These are phyloP conservation scores for Eulithis testata DNA, from an alignment of 2,888 invertebrate genomes.

Conservation along the genomic window DNA sequence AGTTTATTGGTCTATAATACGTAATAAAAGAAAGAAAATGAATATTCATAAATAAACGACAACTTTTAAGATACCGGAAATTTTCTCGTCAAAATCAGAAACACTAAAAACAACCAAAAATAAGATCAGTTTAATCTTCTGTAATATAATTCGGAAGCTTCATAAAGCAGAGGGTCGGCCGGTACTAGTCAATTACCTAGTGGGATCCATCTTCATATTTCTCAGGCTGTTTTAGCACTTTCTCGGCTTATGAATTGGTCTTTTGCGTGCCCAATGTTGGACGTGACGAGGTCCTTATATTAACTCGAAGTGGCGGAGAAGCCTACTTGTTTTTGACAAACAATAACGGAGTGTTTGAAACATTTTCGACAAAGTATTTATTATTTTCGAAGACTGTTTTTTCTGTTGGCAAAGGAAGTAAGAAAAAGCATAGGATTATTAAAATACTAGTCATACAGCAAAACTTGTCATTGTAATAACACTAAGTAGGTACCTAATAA, in stretches of 20 bases:
- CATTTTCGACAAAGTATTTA: background rate
- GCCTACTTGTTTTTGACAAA: conserved; percentile 7
- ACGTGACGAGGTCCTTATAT: conserved; percentile 60
- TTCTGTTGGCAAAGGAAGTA: no score
- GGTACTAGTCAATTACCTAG: conserved; percentile 62
- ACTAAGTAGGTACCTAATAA: no score
- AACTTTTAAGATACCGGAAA: background rate
- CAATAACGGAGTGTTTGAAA: background rate
- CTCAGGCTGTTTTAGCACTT: conserved; percentile 56
- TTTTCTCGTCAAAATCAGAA: background rate
- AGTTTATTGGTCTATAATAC: no score
- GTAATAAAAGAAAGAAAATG: no score
- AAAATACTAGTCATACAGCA: no score
- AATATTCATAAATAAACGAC: no score
- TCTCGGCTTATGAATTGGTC: conserved; percentile 71
- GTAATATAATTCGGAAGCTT: conserved; percentile 26
- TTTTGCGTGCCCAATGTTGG: conserved; percentile 71
- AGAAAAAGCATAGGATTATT: no score
- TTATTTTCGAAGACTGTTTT: no score
- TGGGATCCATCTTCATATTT: conserved; percentile 69
- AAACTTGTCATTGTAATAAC: no score
- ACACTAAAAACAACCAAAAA: conserved; percentile 1
- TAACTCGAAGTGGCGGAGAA: conserved; percentile 32
- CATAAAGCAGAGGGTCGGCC: conserved; percentile 34
- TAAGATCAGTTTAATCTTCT: conserved; percentile 20